Percentiles rank a stretch among this genome's conserved stretches.
Conservation (phyloP, 2,113 vertebrate species). For the Piprites chloris region DNA sequence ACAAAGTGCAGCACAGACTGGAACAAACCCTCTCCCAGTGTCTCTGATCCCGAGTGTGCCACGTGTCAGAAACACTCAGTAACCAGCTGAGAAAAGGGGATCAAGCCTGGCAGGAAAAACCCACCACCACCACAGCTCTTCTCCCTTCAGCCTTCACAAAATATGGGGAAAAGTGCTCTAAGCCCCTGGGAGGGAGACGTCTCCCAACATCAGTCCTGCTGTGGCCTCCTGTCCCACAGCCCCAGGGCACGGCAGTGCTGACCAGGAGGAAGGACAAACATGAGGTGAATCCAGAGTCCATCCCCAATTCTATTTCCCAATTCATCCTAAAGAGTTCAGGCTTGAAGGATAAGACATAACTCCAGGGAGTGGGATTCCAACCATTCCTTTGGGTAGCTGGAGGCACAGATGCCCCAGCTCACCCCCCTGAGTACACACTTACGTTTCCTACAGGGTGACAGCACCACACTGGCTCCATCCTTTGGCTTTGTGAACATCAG, state of each 20-base stretch:
- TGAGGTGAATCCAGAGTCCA: not conserved
- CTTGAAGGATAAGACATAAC: not conserved
- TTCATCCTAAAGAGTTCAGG: not conserved
- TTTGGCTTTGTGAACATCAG: not conserved
- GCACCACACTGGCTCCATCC: not conserved
- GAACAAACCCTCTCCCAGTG: not conserved
- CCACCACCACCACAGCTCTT: not conserved
- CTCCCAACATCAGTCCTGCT: no score
- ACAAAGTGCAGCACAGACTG: not conserved
- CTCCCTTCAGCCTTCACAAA: not conserved
- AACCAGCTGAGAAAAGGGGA: rapidly evolving
- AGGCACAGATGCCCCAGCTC: not conserved
- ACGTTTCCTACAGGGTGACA: not conserved
- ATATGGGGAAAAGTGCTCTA: not conserved
- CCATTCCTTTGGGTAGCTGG: not conserved
- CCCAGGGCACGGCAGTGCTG: not conserved
- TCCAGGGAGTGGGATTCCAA: rapidly evolving
- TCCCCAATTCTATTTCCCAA: not conserved
- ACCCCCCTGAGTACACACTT: not conserved
- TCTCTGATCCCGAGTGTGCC: not conserved
- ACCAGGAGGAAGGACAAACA: not conserved
- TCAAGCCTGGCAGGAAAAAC: not conserved
- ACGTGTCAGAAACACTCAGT: not conserved
- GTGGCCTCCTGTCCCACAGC: not conserved
- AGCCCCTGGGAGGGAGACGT: not conserved